phyloP scores from a whole-genome alignment of 2,797 vertebrate genomes.

The Meda fulgida region DNA sequence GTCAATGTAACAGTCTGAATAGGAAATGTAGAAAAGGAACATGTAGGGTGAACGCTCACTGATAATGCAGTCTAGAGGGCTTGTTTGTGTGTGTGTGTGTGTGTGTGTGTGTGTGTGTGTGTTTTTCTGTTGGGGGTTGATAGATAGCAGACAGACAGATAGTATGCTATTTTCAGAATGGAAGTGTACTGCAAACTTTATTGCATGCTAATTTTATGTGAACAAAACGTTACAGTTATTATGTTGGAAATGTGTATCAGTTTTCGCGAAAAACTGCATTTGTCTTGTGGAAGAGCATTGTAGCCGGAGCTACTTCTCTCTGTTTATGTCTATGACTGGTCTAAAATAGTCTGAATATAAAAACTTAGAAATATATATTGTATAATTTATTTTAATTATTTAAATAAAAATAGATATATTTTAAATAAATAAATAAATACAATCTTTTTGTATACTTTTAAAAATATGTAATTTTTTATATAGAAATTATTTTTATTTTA shows the following conservation, averaged over 20 bases:
- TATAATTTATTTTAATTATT: no score
- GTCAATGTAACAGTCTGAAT: slow-evolving; percentile 33
- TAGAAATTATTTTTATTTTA: no score
- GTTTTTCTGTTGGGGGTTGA: neutral
- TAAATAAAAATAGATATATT: no score
- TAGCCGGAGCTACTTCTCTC: neutral
- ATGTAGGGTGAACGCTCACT: neutral
- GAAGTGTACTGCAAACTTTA: neutral
- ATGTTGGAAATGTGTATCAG: neutral
- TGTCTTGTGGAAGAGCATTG: neutral
- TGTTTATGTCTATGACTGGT: neutral
- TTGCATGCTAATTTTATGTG: slow-evolving; percentile 1
- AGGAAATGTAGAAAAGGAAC: slow-evolving; percentile 16
- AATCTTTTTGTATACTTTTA: no score
- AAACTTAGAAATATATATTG: no score
- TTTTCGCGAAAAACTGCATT: neutral
- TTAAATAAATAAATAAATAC: no score
- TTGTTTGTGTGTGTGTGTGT: no score
- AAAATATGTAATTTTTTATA: no score
- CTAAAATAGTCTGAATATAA: neutral
- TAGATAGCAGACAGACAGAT: neutral
- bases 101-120: no score
- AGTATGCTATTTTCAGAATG: slow-evolving; percentile 11
- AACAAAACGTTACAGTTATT: neutral
- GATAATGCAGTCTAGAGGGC: neutral